phyloP scores from a whole-genome alignment of 1,140 invertebrate species.

The Sinella curviseta region DNA sequence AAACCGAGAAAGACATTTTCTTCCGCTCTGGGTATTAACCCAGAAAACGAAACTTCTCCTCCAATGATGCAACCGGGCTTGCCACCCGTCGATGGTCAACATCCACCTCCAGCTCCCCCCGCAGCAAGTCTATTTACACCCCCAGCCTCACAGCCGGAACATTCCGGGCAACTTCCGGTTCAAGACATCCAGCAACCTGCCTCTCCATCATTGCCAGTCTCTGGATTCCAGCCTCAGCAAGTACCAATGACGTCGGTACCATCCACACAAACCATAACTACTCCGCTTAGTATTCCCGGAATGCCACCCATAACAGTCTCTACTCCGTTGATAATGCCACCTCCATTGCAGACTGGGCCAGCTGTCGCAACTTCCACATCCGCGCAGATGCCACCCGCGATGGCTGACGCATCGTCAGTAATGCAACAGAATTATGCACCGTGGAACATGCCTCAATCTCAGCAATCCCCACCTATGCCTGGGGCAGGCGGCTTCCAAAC shows the following conservation, averaged over 20 bases:
- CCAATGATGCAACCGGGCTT: neutral
- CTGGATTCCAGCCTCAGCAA: neutral
- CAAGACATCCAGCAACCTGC: neutral
- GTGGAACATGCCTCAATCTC: slow-evolving; percentile 28
- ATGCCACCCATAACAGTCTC: slow-evolving; percentile 81
- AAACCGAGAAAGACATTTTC: slow-evolving; percentile 47
- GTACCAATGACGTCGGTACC: neutral
- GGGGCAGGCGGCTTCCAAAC: neutral
- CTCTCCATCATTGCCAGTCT: neutral
- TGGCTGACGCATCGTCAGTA: neutral
- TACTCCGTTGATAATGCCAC: slow-evolving; percentile 60
- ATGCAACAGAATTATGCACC: neutral
- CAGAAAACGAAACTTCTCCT: neutral
- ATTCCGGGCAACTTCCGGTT: neutral
- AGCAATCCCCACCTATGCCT: slow-evolving; percentile 25
- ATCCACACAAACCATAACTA: slow-evolving; percentile 58
- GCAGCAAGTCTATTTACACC: slow-evolving; percentile 10
- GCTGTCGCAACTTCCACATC: slow-evolving; percentile 18
- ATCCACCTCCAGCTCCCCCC: neutral
- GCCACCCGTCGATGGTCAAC: neutral
- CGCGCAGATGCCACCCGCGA: neutral
- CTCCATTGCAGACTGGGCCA: slow-evolving; percentile 29
- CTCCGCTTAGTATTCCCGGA: slow-evolving; percentile 72
- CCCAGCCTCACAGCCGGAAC: neutral
- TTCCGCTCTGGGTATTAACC: slow-evolving; percentile 44